Evolutionary conservation across 2,113 vertebrate genomes (phyloP).

Genomic region (Lophius piscatorius): DNA sequence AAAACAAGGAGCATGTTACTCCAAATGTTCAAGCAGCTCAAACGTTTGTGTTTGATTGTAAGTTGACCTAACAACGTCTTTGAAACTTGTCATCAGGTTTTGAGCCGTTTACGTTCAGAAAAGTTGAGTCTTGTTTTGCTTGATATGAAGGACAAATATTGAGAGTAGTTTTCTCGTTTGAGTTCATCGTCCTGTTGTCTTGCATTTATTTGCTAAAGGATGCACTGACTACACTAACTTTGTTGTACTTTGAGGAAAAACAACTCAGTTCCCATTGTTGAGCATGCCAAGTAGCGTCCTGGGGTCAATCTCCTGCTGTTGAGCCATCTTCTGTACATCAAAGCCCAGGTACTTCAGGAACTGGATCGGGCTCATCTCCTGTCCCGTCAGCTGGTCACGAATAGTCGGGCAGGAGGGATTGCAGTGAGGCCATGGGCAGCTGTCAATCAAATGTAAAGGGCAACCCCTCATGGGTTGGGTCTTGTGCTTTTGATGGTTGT

Average conservation of each 20-base stretch:
- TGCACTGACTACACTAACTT: too few species aligned
- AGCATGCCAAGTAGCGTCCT: slow-evolving; percentile 91
- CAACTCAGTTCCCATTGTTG: slow-evolving; percentile 82
- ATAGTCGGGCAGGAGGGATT: slow-evolving; percentile 94
- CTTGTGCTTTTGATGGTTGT: slow-evolving; percentile 61
- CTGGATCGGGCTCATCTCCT: slow-evolving; percentile 94
- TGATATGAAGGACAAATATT: too few species aligned
- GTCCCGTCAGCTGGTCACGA: slow-evolving; percentile 92
- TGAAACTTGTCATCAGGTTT: too few species aligned
- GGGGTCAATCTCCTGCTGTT: slow-evolving; percentile 93
- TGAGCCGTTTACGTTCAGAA: too few species aligned
- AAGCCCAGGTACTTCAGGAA: slow-evolving; percentile 98
- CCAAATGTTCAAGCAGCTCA: too few species aligned
- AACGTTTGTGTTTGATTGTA: too few species aligned
- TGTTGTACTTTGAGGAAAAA: not conserved
- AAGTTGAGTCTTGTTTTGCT: too few species aligned
- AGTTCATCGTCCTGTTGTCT: too few species aligned
- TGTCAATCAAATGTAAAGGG: slow-evolving; percentile 87
- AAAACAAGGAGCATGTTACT: too few species aligned
- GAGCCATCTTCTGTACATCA: slow-evolving; percentile 91
- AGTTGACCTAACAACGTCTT: too few species aligned
- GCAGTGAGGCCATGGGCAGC: slow-evolving; percentile 96
- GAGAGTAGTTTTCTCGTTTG: too few species aligned
- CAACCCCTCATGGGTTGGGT: slow-evolving; percentile 54
- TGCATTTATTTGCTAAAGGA: not conserved